These are phyloP conservation scores for Zaprionus lachaisei DNA, from an alignment of 1,140 invertebrate genomes.

Conservation along the genomic window DNA sequence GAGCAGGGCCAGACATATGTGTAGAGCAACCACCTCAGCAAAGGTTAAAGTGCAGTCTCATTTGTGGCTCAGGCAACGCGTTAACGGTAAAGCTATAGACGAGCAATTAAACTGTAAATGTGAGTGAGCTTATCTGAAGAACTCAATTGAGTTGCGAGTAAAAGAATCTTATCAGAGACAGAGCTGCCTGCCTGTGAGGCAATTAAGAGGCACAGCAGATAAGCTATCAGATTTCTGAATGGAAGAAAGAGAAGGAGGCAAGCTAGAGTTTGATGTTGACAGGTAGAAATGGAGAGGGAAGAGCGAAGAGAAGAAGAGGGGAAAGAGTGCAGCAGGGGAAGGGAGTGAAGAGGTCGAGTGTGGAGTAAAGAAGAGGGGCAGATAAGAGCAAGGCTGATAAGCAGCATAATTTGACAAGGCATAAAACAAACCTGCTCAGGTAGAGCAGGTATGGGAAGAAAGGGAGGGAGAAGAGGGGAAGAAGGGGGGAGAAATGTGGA, in stretches of 20 bases:
- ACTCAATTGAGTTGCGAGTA: slow-evolving; percentile 22
- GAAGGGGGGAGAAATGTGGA: not conserved
- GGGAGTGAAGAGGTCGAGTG: slow-evolving; percentile 32
- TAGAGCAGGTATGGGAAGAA: not conserved
- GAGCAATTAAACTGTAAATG: slow-evolving; percentile 2
- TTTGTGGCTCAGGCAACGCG: not conserved
- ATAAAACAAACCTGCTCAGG: slow-evolving; percentile 61
- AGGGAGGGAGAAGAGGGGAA: not conserved
- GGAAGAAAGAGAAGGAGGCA: not conserved
- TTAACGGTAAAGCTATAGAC: slow-evolving; percentile 2
- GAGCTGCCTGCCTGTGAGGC: slow-evolving; percentile 4
- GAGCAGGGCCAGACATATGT: not conserved
- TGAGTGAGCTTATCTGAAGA: not conserved
- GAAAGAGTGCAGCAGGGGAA: too few relatives aligned
- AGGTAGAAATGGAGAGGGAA: slow-evolving; percentile 6
- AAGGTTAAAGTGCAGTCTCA: not conserved
- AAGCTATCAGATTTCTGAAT: slow-evolving; percentile 38
- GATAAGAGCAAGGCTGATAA: slow-evolving; percentile 66
- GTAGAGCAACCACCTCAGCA: not conserved
- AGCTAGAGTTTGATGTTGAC: slow-evolving; percentile 58
- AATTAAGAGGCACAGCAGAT: slow-evolving; percentile 70
- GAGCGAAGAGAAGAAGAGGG: not conserved
- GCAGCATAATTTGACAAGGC: slow-evolving; percentile 75
- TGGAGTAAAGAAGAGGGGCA: slow-evolving; percentile 20
- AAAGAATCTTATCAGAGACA: slow-evolving; percentile 35